phyloP scores from a whole-genome alignment of 2,797 vertebrate species.

The Paedocypris micromegethes region DNA sequence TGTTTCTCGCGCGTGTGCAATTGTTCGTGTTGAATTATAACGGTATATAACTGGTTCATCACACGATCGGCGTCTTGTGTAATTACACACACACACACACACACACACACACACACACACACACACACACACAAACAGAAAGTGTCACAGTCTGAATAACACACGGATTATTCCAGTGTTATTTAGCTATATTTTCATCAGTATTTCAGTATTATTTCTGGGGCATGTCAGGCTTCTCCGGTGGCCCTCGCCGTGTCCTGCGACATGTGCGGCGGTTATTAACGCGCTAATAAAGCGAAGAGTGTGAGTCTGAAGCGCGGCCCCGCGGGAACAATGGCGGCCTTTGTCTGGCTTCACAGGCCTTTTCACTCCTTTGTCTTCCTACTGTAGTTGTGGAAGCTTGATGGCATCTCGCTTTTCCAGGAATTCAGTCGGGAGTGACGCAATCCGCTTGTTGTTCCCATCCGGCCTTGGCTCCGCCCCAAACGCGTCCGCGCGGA shows the following conservation, averaged over 20 bases:
- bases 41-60: too few species aligned
- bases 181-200: neutral
- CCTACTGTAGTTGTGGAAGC: neutral
- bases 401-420: conserved; percentile 34
- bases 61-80: too few species aligned
- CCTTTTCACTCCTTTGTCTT: conserved; percentile 49
- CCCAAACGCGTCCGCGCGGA: too few species aligned
- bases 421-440: conserved; percentile 40
- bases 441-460: conserved; percentile 35
- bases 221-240: neutral
- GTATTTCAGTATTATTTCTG: too few species aligned
- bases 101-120: too few species aligned
- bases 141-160: conserved; percentile 8
- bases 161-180: conserved; percentile 26
- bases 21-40: too few species aligned
- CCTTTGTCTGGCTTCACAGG: conserved; percentile 54
- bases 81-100: too few species aligned
- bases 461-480: neutral
- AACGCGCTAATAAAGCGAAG: conserved; percentile 28
- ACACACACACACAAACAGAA: too few species aligned
- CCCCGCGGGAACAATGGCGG: conserved; percentile 52
- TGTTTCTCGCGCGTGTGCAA: too few species aligned
- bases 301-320: conserved; percentile 17
- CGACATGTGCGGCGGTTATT: conserved; percentile 38
- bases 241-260: conserved; percentile 7